phyloP scores from a whole-genome alignment of 1,140 invertebrate genomes.

The Rhynchophorus ferrugineus region DNA sequence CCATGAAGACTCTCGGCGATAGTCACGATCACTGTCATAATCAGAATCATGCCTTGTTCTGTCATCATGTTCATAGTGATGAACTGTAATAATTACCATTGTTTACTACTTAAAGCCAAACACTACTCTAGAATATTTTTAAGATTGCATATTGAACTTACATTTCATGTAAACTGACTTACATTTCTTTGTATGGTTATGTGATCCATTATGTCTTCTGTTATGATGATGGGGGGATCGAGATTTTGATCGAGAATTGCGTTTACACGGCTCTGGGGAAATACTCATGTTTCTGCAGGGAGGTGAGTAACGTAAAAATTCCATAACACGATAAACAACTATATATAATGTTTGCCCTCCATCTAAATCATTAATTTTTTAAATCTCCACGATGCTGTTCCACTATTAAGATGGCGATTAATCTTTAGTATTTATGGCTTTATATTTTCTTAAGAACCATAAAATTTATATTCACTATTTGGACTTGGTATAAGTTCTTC shows the following conservation, averaged over 20 bases:
- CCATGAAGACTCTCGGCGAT: constrained; percentile 24
- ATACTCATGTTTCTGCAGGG: constrained; percentile 31
- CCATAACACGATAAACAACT: too few relatives aligned
- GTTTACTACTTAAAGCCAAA: constrained; percentile 1
- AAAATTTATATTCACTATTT: too few relatives aligned
- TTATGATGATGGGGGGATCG: constrained; percentile 26
- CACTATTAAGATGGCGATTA: too few relatives aligned
- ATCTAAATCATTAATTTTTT: too few relatives aligned
- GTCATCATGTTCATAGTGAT: constrained; percentile 31
- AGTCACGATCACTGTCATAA: constrained; percentile 32
- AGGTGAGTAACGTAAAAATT: constrained; percentile 10
- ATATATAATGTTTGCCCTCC: too few relatives aligned
- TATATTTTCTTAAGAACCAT: too few relatives aligned
- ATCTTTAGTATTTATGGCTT: too few relatives aligned
- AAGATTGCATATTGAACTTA: too few relatives aligned
- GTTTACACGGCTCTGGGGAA: constrained; percentile 29
- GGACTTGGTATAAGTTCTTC: too few relatives aligned
- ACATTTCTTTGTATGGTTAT: constrained; percentile 31
- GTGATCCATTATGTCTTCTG: constrained; percentile 34
- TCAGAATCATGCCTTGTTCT: constrained; percentile 35
- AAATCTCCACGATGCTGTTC: too few relatives aligned
- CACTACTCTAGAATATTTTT: neutral
- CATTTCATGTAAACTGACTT: constrained; percentile 25
- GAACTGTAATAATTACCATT: constrained; percentile 17
- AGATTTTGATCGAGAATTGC: constrained; percentile 30